These are phyloP conservation scores for Fringilla coelebs DNA, from an alignment of 2,797 vertebrate genomes.

Conservation along the genomic window DNA sequence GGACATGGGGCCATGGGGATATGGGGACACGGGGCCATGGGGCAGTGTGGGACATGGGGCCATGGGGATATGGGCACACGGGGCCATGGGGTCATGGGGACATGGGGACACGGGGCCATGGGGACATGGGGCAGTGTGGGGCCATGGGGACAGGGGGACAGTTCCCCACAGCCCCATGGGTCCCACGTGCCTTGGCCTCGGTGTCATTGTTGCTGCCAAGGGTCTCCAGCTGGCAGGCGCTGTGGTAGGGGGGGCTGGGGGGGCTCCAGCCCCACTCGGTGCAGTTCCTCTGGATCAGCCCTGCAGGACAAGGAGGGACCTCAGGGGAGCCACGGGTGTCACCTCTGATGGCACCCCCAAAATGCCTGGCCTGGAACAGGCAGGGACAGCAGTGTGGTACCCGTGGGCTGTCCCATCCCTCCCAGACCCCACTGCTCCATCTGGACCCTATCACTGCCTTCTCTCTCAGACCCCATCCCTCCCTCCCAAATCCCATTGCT, in stretches of 20 bases:
- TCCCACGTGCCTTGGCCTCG: slow-evolving; percentile 27
- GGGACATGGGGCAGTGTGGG: not conserved
- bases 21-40: not conserved
- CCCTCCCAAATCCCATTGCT: not conserved
- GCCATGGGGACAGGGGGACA: too few species aligned
- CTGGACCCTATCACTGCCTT: not conserved
- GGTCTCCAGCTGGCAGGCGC: slow-evolving; percentile 53
- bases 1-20: too few species aligned
- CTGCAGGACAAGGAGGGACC: slow-evolving; percentile 5
- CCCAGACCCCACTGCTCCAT: not conserved
- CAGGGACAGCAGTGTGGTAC: not conserved
- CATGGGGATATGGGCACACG: not conserved
- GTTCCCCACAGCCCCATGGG: not conserved
- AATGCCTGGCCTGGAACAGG: not conserved
- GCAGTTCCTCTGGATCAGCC: slow-evolving; percentile 66
- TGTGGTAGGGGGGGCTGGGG: slow-evolving; percentile 59
- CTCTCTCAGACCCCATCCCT: not conserved
- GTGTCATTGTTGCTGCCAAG: not conserved
- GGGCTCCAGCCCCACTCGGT: slow-evolving; percentile 63
- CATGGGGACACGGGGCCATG: not conserved
- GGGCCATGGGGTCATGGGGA: not conserved
- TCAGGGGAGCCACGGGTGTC: not conserved
- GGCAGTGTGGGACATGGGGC: not conserved
- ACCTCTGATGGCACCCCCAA: not conserved
- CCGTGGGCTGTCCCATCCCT: rapidly evolving